phyloP scores from a whole-genome alignment of 2,113 vertebrate species.

The Rhinolophus sinicus region DNA sequence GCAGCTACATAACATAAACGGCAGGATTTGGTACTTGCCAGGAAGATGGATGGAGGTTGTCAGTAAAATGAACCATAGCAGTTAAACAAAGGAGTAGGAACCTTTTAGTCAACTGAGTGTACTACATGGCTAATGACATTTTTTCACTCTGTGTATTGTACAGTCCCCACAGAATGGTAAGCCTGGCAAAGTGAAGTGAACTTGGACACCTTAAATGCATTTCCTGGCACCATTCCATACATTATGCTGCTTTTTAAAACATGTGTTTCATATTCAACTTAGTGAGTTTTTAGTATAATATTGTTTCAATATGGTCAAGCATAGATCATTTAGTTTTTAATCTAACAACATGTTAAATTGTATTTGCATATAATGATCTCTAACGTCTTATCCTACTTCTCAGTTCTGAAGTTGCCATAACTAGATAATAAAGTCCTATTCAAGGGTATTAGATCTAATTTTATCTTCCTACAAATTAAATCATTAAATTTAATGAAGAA shows the following conservation, averaged over 20 bases:
- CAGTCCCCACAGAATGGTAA: background rate
- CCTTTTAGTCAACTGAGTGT: constrained; percentile 34
- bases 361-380: background rate
- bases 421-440: background rate
- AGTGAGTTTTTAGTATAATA: background rate
- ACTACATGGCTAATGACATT: background rate
- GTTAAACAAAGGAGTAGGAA: constrained; percentile 53
- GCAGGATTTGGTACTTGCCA: constrained; percentile 44
- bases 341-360: background rate
- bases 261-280: background rate
- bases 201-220: background rate
- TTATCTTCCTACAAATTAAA: background rate
- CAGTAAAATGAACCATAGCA: constrained; percentile 44
- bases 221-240: background rate
- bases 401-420: constrained; percentile 9
- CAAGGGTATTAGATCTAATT: constrained; percentile 31
- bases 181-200: background rate
- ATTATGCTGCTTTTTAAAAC: background rate
- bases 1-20: background rate
- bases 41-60: constrained; percentile 59
- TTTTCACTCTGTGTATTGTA: background rate
- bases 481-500: background rate
- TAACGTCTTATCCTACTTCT: constrained; percentile 9
- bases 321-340: background rate
- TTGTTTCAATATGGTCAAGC: background rate